These are phyloP conservation scores for Agonopterix arenella DNA, from an alignment of 2,888 invertebrate genomes.

Conservation along the genomic window DNA sequence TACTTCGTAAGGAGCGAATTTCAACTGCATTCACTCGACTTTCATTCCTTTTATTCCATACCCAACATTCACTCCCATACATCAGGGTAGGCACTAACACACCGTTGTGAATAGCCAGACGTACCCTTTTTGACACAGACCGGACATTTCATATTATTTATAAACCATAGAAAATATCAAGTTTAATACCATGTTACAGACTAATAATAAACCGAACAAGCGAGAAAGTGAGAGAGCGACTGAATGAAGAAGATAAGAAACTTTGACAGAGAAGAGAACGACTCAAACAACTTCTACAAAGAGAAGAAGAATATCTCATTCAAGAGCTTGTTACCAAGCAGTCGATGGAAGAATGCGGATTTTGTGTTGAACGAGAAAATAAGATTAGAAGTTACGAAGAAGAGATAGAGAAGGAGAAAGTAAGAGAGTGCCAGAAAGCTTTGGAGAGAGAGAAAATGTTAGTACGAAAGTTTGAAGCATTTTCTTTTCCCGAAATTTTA, in stretches of 20 bases:
- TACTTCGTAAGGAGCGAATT: too few species aligned
- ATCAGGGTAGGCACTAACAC: too few species aligned
- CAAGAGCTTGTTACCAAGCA: constrained; percentile 41
- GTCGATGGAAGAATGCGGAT: constrained; percentile 40
- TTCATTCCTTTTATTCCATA: too few species aligned
- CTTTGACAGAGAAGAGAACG: constrained; percentile 59
- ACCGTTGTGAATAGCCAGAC: too few species aligned
- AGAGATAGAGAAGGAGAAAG: constrained; percentile 48
- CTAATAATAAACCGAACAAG: constrained; percentile 51
- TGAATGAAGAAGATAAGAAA: constrained; percentile 47
- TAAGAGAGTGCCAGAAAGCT: constrained; percentile 53
- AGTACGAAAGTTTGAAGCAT: too few species aligned
- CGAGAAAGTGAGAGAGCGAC: constrained; percentile 45
- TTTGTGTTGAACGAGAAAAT: constrained; percentile 42
- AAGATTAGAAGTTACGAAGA: constrained; percentile 35
- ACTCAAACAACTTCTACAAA: constrained; percentile 37
- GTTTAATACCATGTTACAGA: constrained; percentile 12
- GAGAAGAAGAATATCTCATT: constrained; percentile 40
- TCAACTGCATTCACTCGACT: too few species aligned
- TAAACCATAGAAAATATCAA: too few species aligned
- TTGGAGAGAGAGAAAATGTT: constrained; percentile 63
- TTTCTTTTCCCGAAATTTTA: too few species aligned
- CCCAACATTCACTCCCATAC: too few species aligned
- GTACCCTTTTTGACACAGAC: too few species aligned
- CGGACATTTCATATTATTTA: too few species aligned